Base-by-base conservation (phyloP, 2,797 vertebrate genomes). In the Neosilurus hyrtlii region DNA sequence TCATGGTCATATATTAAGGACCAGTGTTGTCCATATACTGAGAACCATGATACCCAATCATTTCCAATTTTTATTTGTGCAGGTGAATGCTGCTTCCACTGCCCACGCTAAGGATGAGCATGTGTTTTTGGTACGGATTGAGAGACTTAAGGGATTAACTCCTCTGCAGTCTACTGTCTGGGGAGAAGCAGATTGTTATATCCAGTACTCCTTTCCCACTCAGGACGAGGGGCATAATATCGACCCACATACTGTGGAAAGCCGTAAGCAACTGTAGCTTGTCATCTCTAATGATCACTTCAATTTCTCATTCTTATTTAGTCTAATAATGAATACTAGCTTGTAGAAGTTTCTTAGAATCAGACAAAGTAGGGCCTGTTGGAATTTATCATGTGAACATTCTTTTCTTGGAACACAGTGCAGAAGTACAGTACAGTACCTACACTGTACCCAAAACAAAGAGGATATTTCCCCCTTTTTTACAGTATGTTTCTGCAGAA, bases 181-280 rank as follows among this genome's bases (percentile, higher is more conserved):
- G 98, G 98, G 98, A 67, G 98, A 99, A 88, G 96, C 98, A 0
- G 98, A 99, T 92, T 99, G 97, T 90, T 99, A 96, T 8, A 24
- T 99, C 22, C 97, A 98, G 88, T 99, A 99, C 92, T 90, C 88
- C 35, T 99, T 99, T 87, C 97, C 97, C 1, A 91, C 90, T 79
- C 96, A 96, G 83, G 93, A 86, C 0, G 91, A 87, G 16, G 18
- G 22, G 61, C 26, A 86, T 0, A 62, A 91, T 5, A 72, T 85
- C 66, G 93, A 93, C 85, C 80, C 91, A 0, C 89, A 89, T 52
- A 43, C 93, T 68, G 85, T 89, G 14, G 93, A 96, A 87, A 93
- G 89, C 3, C 93, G 97, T 97, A 90, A 89, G 94, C 73, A 56
- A 15, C 18, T 73, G 2, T n/a, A 35, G 12, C 26, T 37, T 75